These are phyloP conservation scores for Pseudopleuronectes americanus DNA, from an alignment of 2,797 vertebrate species.

Conservation along the genomic window DNA sequence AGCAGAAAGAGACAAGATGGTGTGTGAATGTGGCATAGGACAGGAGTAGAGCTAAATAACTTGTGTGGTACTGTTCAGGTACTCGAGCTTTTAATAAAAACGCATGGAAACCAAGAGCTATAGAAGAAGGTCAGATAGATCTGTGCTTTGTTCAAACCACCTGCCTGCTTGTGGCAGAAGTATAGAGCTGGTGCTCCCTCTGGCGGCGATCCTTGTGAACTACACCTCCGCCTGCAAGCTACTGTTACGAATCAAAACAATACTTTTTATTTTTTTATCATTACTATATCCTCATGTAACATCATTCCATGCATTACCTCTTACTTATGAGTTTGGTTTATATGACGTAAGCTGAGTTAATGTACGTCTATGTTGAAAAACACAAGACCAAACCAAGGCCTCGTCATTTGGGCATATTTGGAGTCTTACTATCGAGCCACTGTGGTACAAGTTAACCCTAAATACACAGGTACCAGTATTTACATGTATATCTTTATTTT, in stretches of 20 bases:
- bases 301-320: slow-evolving; percentile 65
- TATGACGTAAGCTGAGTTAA: background rate
- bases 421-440: slow-evolving; percentile 61
- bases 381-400: slow-evolving; percentile 57
- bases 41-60: slow-evolving; percentile 68
- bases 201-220: slow-evolving; percentile 26
- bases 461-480: slow-evolving; percentile 46
- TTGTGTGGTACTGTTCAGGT: slow-evolving; percentile 49
- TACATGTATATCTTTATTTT: slow-evolving; percentile 36
- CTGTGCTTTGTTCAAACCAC: slow-evolving; percentile 35
- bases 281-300: slow-evolving; percentile 58
- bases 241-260: slow-evolving; percentile 30
- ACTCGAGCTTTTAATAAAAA: slow-evolving; percentile 8
- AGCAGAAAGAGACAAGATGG: slow-evolving; percentile 59
- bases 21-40: slow-evolving; percentile 66
- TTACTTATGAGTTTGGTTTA: slow-evolving; percentile 34
- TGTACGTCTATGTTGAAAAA: slow-evolving; percentile 33
- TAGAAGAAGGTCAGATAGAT: background rate
- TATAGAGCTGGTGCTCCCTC: slow-evolving; percentile 48
- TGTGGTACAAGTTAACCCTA: slow-evolving; percentile 47
- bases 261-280: slow-evolving; percentile 25
- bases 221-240: slow-evolving; percentile 42
- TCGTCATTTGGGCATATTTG: slow-evolving; percentile 13
- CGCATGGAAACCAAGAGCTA: background rate
- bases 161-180: slow-evolving; percentile 15